A percentile compares a stretch with the other conserved stretches of the same genome.
phyloP scores from a whole-genome alignment of 2,888 invertebrate genomes.

The Drosophila koepferae region DNA sequence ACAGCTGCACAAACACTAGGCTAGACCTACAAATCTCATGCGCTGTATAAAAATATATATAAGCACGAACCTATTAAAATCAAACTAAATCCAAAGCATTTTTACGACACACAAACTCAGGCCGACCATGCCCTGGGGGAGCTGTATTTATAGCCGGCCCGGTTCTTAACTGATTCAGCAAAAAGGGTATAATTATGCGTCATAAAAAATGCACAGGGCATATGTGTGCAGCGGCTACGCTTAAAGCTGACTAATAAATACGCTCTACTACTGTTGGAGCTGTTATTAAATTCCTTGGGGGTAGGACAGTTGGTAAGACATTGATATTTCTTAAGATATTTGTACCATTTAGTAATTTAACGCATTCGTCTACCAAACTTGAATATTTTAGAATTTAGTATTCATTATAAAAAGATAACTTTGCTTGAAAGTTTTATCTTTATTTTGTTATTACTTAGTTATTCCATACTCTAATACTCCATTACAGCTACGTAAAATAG shows the following conservation, averaged over 20 bases:
- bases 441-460: neutral
- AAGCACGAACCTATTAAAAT: conserved; percentile 60
- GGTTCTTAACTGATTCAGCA: conserved; percentile 38
- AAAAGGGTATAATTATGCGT: conserved; percentile 72
- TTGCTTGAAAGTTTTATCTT: neutral
- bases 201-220: conserved; percentile 44
- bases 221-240: neutral
- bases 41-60: conserved; percentile 58
- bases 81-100: conserved; percentile 65
- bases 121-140: conserved; percentile 35
- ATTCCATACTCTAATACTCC: neutral
- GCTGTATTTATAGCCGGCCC: conserved; percentile 41
- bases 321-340: neutral
- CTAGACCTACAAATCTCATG: conserved; percentile 29
- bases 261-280: conserved; percentile 6
- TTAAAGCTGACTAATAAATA: conserved; percentile 10
- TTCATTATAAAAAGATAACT: no score
- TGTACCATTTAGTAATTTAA: neutral
- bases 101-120: conserved; percentile 37
- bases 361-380: neutral
- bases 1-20: conserved; percentile 25
- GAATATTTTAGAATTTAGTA: no score
- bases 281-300: neutral
- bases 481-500: neutral
- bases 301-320: no score